Base-by-base conservation (phyloP, 2,113 vertebrate species). In the Ctenomys sociabilis region DNA sequence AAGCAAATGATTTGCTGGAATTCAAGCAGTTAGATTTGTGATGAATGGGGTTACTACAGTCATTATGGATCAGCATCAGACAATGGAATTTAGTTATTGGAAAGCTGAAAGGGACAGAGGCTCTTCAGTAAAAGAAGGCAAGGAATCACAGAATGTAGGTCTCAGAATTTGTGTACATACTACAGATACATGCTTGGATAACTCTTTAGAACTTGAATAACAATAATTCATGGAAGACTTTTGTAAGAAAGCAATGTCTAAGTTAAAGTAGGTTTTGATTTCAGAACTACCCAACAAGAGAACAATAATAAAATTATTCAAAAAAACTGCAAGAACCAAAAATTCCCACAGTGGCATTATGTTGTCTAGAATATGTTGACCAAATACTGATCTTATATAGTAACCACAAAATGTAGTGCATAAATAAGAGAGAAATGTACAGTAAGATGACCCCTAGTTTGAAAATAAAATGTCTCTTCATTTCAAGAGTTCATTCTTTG, bases 1-100 rank as follows among this genome's bases (percentile, higher is more conserved):
- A 6, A 54, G 72, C 2, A 66, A 91, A 26, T 40, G 26, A 4
- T 66, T 66, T 73, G 26, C 26, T 87, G 43, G 45, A 40, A n/a
- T 19, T 37, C n/a, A 30, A 68, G 16, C 63, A 6, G 22, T n/a
- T 28, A 63, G 89, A 82, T 0, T 21, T n/a, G 30, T 26, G 8
- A 21, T 3, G 37, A 30, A 1, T 11, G 19, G 5, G 8, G 0
- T 73, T 30, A 35, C 28, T 6, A 3, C 1, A 73, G 22, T 30
- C n/a, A 63, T 1, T 28, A 26, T 70, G n/a, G 16, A 11, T 64
- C 37, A 37, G 22, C 30, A 12, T 80, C 43, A 54, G 54, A 30
- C 17, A 77, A 30, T 54, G 70, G 63, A 40, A 4, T 57, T 88
- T 49, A 49, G 24, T 8, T 86, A 16, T 19, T 64, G 5, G n/a